Evolutionary conservation across 35 echinoderm and acorn worm species (phyloP).

Genomic region (Heliocidaris erythrogramma): DNA sequence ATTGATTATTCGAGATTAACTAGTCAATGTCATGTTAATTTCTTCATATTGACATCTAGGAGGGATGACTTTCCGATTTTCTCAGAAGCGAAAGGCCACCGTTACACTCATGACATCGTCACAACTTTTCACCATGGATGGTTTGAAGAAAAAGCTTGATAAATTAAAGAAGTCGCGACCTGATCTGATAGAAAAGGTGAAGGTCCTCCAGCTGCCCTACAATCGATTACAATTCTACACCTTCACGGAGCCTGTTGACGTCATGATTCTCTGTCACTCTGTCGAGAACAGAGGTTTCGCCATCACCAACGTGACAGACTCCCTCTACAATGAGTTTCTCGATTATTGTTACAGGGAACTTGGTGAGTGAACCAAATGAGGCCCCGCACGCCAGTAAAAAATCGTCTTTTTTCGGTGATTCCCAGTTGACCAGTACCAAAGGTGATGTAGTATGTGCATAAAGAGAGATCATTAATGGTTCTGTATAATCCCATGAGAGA

Average conservation of each 20-base stretch:
- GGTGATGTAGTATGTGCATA: no score
- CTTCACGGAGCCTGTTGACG: neutral
- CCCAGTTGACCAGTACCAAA: no score
- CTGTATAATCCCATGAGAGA: no score
- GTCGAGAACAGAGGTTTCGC: neutral
- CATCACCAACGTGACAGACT: neutral
- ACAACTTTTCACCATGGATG: neutral
- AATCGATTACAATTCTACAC: neutral
- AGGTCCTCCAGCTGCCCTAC: neutral
- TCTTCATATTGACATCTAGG: neutral
- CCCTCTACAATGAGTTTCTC: neutral
- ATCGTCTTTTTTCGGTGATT: no score
- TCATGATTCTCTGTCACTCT: slow-evolving; percentile 21
- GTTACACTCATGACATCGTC: neutral
- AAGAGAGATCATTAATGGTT: no score
- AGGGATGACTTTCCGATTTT: neutral
- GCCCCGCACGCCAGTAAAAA: no score
- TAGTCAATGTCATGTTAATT: no score
- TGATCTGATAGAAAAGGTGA: neutral
- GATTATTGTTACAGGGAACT: neutral
- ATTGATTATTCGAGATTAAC: no score
- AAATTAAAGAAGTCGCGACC: neutral
- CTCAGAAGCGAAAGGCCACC: neutral
- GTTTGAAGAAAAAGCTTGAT: neutral
- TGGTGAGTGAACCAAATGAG: neutral